A percentile compares a stretch with the other conserved stretches of the same genome.
These are phyloP conservation scores for Coregonus clupeaformis DNA, from an alignment of 2,113 vertebrate genomes.

Conservation along the genomic window DNA sequence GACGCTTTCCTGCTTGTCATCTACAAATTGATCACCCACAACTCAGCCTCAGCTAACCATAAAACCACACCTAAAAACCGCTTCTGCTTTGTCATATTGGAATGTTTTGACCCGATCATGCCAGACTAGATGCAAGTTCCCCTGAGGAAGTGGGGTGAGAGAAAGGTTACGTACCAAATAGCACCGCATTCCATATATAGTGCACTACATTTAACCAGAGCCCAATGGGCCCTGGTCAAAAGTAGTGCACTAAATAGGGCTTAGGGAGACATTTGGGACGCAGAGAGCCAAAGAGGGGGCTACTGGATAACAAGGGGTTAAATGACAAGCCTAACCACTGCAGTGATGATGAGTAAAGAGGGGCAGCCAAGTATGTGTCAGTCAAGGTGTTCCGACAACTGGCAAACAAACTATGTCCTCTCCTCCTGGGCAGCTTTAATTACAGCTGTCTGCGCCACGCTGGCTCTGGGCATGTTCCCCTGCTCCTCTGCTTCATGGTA, in stretches of 20 bases:
- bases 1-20: not conserved
- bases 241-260: too few species aligned
- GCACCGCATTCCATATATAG: too few species aligned
- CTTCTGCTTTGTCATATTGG: too few species aligned
- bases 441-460: conserved; percentile 2
- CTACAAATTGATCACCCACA: conserved; percentile 5
- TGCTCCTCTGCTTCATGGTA: not conserved
- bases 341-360: conserved; percentile 10
- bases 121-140: conserved; percentile 2
- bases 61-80: not conserved
- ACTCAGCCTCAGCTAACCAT: not conserved
- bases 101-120: too few species aligned
- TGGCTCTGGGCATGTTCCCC: not conserved
- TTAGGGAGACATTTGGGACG: too few species aligned
- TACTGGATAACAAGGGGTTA: too few species aligned
- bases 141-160: not conserved
- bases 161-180: too few species aligned
- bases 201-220: too few species aligned
- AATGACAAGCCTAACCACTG: not conserved
- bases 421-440: conserved; percentile 19
- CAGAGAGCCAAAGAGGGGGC: too few species aligned
- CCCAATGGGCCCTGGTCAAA: too few species aligned
- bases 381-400: conserved; percentile 27
- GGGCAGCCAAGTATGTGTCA: conserved; percentile 16
- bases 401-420: conserved; percentile 10